Percentiles rank a stretch among this genome's conserved stretches.
These are phyloP conservation scores for Guaruba guarouba DNA, from an alignment of 2,113 vertebrate species.

Conservation along the genomic window DNA sequence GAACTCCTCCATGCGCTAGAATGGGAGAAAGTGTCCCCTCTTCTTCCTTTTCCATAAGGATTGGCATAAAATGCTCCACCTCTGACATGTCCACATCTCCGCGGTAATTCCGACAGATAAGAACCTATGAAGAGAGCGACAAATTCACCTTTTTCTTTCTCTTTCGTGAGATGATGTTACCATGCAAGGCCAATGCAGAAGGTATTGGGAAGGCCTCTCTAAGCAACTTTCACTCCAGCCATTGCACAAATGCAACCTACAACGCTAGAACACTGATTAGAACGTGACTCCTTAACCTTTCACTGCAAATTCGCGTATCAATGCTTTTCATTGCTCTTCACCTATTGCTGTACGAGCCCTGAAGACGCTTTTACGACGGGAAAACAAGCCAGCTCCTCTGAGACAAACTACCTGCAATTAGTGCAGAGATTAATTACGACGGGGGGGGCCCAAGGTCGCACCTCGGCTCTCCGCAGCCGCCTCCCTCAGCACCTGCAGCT, in stretches of 20 bases:
- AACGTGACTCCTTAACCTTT: accelerated
- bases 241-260: accelerated
- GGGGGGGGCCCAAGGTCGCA: background rate
- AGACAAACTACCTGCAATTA: background rate
- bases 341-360: background rate
- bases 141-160: accelerated
- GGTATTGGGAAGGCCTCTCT: accelerated
- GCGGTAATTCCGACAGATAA: constrained; percentile 95
- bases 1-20: constrained; percentile 91
- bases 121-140: constrained; percentile 73
- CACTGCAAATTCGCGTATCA: accelerated
- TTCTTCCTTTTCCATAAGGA: constrained; percentile 98
- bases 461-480: background rate
- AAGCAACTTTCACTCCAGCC: background rate
- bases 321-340: background rate
- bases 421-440: background rate
- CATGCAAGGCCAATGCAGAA: accelerated
- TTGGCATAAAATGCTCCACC: constrained; percentile 98
- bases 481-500: background rate
- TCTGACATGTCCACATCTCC: constrained; percentile 99
- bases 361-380: accelerated
- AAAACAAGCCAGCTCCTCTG: accelerated
- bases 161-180: accelerated
- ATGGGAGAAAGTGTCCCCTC: constrained; percentile 94
- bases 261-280: accelerated